Evolutionary conservation across 2,797 vertebrate genomes (phyloP), one percentile per base, ranked within the genome.

Genomic region (Karalla daura): DNA sequence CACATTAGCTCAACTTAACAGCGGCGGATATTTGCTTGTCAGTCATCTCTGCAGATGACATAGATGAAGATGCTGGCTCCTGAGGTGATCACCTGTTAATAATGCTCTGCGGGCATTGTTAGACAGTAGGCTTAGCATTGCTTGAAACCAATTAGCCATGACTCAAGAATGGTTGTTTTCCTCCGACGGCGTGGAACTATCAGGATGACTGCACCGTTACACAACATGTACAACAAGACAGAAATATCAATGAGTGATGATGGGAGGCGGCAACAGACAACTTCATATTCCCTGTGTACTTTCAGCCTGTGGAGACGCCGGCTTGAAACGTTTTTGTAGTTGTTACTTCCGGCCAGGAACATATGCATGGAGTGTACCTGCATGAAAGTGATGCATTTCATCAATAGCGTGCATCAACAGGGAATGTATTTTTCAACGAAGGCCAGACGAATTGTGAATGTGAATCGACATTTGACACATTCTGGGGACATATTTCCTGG

Each of bases 41-140:
- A 55, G 58, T 79, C 76, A 62, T 64, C 45, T 40, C 62, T 25
- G 10, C 0, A 11, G 56, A 8, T 68, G 64, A 70, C 52, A 63
- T 74, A 35, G 45, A 70, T 39, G 25, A 60, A 69, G 58, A 67
- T 15, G 39, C 50, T 45, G 56, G 68, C 70, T 43, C 51, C 46
- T 11, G 47, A 64, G 23, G 41, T 53, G 70, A 78, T 75, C 64
- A 74, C 50, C 46, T 74, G 67, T 30, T 86, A 86, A 82, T 74
- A 81, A 82, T 51, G 76, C 79, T 60, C 81, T 14, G 46, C 70
- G 78, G 85, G 70, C 52, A 69, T 84, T 49, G 60, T 76, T 70
- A 78, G 63, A 15, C 44, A 11, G 25, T 15, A 5, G 2, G 32
- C 28, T 74, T 64, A 72, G 33, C 51, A 11, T 62, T 0, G 18